Base-by-base conservation (phyloP, 2,888 invertebrate species). In the Lysandra bellargus region DNA sequence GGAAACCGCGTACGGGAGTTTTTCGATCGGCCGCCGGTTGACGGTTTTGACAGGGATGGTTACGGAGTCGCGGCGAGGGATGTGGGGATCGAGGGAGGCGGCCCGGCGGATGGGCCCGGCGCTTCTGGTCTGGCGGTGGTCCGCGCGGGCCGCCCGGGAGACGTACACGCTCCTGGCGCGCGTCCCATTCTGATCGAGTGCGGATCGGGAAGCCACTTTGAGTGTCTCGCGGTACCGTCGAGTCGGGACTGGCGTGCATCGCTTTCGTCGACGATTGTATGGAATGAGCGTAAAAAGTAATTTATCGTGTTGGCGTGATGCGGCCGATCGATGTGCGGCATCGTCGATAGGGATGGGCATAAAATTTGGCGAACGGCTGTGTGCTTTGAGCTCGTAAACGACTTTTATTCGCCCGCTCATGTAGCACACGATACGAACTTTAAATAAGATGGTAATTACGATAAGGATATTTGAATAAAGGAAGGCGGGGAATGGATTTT, bases 251-350 rank as follows among this genome's bases (percentile, higher is more conserved):
- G 87, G 86, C 90, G 89, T 89, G 88, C 87, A 86, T 82, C 83
- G 85, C 84, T 85, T 86, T 86, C 88, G 88, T 87, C 87, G 87
- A 86, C 84, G 85, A 88, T 85, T 87, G 86, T 86, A 84, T 86
- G 82, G 84, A 89, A 87, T 86, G 87, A 88, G 85, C 88, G 88
- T 89, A 92, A 93, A 93, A 93, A 94, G 91, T 92, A 91, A 92
- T 91, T 91, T 91, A 93, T 92, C 87, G 91, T 83, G 84, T 87
- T 93, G 82, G 93, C 93, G 93, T 94, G 93, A 87, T 85, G 87
- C 81, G 84, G 82, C 82, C 88, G 89, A 93, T 94, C 94, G 93
- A 93, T 93, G 88, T 85, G 85, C 85, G 85, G 87, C 86, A 86
- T 85, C 83, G 85, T 86, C 89, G 88, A 91, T 90, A 89, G 91